Evolutionary conservation across 2,797 vertebrate genomes (phyloP).

Genomic region (Meriones psammophilus): DNA sequence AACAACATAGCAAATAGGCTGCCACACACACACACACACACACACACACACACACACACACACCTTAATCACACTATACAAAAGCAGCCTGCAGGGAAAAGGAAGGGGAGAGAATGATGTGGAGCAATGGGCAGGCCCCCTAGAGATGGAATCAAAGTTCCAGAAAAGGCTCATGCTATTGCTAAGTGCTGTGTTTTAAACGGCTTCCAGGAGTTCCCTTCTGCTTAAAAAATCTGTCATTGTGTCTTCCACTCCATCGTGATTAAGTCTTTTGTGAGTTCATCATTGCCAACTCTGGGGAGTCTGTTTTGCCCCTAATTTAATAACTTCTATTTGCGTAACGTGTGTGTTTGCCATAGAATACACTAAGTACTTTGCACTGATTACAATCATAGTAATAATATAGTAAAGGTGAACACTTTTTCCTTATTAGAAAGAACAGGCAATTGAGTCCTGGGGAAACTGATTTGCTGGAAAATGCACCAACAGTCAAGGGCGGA

Average conservation of each 20-base stretch:
- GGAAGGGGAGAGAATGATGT: neutral
- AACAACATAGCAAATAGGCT: neutral
- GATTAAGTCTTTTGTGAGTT: conserved; percentile 59
- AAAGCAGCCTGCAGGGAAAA: neutral
- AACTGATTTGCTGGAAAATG: conserved; percentile 32
- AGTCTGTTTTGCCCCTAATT: conserved; percentile 55
- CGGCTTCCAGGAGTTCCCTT: neutral
- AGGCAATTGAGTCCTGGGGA: conserved; percentile 49
- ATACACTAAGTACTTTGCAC: conserved; percentile 22
- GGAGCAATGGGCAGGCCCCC: neutral
- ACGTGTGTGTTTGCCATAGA: conserved; percentile 6
- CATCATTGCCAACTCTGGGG: conserved; percentile 18
- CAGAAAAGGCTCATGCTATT: neutral
- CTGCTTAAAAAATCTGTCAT: conserved; percentile 23
- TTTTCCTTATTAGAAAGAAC: conserved; percentile 36
- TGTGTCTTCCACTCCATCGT: neutral
- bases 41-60: neutral
- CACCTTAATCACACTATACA: neutral
- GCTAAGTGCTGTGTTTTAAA: neutral
- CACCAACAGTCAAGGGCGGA: neutral
- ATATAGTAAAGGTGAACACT: conserved; percentile 57
- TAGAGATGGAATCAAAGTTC: neutral
- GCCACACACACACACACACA: neutral
- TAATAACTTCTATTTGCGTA: conserved; percentile 60
- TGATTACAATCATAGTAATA: conserved; percentile 52